Evolutionary conservation across 2,797 vertebrate species (phyloP), one percentile per base, ranked within the genome.

Genomic region (Enteromius argenteus): DNA sequence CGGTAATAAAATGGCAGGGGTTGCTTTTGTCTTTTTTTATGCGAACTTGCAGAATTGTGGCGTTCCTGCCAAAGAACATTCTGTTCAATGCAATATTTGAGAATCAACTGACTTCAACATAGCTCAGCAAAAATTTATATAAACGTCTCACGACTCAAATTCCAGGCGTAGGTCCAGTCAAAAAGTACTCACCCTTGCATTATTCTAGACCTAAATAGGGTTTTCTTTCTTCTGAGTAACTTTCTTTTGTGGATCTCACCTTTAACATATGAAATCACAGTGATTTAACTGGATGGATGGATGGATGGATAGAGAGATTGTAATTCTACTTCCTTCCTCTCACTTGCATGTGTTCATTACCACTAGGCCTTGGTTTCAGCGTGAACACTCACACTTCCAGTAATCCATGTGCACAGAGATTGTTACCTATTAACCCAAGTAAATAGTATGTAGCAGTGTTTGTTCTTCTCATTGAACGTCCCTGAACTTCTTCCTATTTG

Each of bases 401-500:
- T 17, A 30, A 6, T 8, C 14, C 14, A 32, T 21, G 49, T 42
- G 8, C n/a, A 9, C n/a, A 39, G 46, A 14, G 49, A 80, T 77
- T 53, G 71, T 67, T 81, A 42, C 71, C 21, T 27, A 37, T 39
- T 7, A 35, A n/a, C 19, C 4, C 1, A 80, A 19, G 32, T 77
- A 85, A 85, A 88, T 27, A 80, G 46, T 21, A 17, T 56, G 51
- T 10, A 51, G 5, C 0, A 2, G 17, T 66, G 49, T 79, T 14
- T 81, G 62, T 62, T n/a, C 17, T 73, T 23, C 17, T 14, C 1
- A 13, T 5, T 42, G 7, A 58, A 69, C 15, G 69, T 23, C 79
- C 5, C 46, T 51, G 73, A 83, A 53, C 81, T 39, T 42, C 30
- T 89, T 88, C 85, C 84, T 72, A 88, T 87, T 86, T 86, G 56